A percentile compares a stretch with the other conserved stretches of the same genome.
Conservation (phyloP, 2,797 vertebrate species). For the Phataginus tricuspis region DNA sequence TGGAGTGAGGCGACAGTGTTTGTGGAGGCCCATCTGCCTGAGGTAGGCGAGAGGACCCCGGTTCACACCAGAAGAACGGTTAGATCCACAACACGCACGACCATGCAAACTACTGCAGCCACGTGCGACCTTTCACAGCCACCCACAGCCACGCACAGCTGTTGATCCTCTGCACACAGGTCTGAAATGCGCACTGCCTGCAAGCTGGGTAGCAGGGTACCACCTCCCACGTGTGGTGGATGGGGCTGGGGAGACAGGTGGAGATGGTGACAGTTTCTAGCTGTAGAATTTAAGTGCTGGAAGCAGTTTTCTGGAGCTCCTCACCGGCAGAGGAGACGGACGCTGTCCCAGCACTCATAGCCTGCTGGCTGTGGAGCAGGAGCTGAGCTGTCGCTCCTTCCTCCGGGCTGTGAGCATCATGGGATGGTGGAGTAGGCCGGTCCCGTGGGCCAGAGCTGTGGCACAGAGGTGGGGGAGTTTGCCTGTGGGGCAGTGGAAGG, state of each 20-base stretch:
- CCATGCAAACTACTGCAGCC: too few relatives aligned
- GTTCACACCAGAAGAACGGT: not conserved
- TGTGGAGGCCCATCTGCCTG: rapidly evolving
- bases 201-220: rapidly evolving
- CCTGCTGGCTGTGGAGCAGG: too few relatives aligned
- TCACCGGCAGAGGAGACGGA: rapidly evolving
- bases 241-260: not conserved
- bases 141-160: not conserved
- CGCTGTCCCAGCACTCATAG: rapidly evolving
- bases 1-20: not conserved
- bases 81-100: too few relatives aligned
- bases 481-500: not conserved
- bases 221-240: rapidly evolving
- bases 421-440: rapidly evolving
- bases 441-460: rapidly evolving
- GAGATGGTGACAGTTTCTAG: too few relatives aligned
- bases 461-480: rapidly evolving
- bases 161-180: too few relatives aligned
- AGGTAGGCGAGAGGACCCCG: rapidly evolving
- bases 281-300: rapidly evolving
- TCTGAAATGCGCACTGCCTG: rapidly evolving
- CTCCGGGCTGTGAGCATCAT: rapidly evolving
- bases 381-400: not conserved
- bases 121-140: rapidly evolving
- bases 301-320: too few relatives aligned